Evolutionary conservation across 23 tunicate species (phyloP).

Genomic region (Clavelina lepadiformis): DNA sequence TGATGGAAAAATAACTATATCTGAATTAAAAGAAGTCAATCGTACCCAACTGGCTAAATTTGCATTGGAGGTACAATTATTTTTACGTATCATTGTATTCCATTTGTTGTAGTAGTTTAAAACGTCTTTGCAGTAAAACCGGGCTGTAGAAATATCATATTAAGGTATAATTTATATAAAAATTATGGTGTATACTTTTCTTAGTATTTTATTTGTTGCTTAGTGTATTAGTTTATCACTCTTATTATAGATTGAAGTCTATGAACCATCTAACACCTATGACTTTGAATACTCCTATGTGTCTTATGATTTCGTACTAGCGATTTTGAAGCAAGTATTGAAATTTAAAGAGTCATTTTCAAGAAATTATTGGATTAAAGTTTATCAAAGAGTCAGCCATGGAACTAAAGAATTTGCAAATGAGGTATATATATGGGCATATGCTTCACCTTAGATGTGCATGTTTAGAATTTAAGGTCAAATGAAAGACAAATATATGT

Average conservation of each 20-base stretch:
- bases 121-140: too few species aligned
- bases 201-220: too few species aligned
- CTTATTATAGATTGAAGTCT: slow-evolving; percentile 21
- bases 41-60: slow-evolving; percentile 7
- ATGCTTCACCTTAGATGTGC: neutral
- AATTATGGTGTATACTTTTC: too few species aligned
- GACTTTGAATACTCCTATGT: slow-evolving; percentile 51
- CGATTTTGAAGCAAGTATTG: neutral
- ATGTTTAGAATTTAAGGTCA: neutral
- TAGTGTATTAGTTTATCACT: too few species aligned
- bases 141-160: too few species aligned
- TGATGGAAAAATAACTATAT: slow-evolving; percentile 13
- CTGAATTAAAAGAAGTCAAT: slow-evolving; percentile 2
- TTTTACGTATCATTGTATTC: neutral
- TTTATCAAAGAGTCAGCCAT: neutral
- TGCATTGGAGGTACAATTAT: slow-evolving; percentile 11
- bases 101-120: too few species aligned
- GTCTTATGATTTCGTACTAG: slow-evolving; percentile 22
- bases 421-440: slow-evolving; percentile 2
- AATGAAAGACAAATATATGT: too few species aligned
- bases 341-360: neutral
- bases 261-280: slow-evolving; percentile 50
- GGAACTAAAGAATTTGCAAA: slow-evolving; percentile 28
- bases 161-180: too few species aligned
- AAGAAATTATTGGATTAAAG: slow-evolving; percentile 10